Conservation (phyloP, 2,113 vertebrate genomes). For the Elephantulus edwardii region DNA sequence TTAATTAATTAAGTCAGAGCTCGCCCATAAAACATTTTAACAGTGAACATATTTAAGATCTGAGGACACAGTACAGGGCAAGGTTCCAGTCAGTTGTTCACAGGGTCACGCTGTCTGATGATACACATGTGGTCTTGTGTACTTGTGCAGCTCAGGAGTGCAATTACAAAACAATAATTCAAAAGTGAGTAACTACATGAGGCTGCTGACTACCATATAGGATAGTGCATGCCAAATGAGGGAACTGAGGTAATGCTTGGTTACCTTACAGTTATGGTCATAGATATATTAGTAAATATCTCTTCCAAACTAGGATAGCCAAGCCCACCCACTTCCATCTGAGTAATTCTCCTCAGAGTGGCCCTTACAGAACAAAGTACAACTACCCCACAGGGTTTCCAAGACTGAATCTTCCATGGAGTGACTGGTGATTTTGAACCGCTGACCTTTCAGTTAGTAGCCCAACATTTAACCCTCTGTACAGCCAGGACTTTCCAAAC, state of each 20-base stretch:
- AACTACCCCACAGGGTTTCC: too few species aligned
- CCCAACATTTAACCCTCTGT: too few species aligned
- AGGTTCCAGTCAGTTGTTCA: background rate
- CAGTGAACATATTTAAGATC: background rate
- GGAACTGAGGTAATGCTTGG: background rate
- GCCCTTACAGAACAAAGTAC: too few species aligned
- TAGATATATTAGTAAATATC: slow-evolving; percentile 22
- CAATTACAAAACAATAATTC: too few species aligned
- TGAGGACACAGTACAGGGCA: background rate
- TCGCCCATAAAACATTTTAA: background rate
- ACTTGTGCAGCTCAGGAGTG: background rate
- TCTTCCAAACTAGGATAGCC: slow-evolving; percentile 31
- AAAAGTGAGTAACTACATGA: background rate
- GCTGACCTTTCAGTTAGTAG: too few species aligned
- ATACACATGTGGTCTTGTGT: background rate
- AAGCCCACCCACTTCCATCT: too few species aligned
- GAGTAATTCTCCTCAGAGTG: too few species aligned
- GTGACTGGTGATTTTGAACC: too few species aligned
- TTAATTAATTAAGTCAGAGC: slow-evolving; percentile 3
- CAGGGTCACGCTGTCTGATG: background rate
- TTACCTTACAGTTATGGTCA: background rate
- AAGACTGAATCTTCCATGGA: too few species aligned
- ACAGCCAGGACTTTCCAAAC: too few species aligned
- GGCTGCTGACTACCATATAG: background rate
- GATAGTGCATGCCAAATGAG: background rate